These are phyloP conservation scores for Poecile montanus DNA, from an alignment of 2,797 vertebrate species.

Conservation along the genomic window DNA sequence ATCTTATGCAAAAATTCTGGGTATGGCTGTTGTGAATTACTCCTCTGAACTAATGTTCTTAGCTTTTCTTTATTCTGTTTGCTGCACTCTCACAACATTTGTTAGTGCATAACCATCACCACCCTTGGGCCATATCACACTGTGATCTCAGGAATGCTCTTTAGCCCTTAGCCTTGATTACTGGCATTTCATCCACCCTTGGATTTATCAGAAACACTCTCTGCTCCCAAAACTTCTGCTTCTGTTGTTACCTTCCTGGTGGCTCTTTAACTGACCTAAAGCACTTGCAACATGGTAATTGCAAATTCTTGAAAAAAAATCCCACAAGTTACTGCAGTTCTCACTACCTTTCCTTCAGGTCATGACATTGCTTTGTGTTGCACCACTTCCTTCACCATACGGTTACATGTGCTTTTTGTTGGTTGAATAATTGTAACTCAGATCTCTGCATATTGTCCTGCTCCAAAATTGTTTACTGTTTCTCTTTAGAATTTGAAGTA, in stretches of 20 bases:
- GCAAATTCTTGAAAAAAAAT: not conserved
- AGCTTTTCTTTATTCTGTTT: not conserved
- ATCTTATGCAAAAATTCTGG: not conserved
- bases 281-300: rapidly evolving
- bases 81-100: not conserved
- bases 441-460: not conserved
- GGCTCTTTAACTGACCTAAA: not conserved
- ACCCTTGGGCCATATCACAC: not conserved
- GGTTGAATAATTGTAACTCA: not conserved
- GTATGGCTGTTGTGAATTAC: not conserved
- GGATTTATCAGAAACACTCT: not conserved
- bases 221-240: not conserved
- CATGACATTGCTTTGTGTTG: not conserved
- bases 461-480: not conserved
- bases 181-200: not conserved
- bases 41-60: not conserved
- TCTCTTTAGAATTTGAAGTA: not conserved
- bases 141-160: not conserved
- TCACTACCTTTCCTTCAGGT: not conserved
- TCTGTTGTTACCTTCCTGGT: not conserved
- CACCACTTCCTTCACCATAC: not conserved
- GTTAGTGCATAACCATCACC: not conserved
- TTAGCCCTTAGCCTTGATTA: rapidly evolving
- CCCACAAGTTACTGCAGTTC: not conserved
- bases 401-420: not conserved